Base-by-base conservation (phyloP, 2,113 vertebrate species). In the Bothrops jararaca region DNA sequence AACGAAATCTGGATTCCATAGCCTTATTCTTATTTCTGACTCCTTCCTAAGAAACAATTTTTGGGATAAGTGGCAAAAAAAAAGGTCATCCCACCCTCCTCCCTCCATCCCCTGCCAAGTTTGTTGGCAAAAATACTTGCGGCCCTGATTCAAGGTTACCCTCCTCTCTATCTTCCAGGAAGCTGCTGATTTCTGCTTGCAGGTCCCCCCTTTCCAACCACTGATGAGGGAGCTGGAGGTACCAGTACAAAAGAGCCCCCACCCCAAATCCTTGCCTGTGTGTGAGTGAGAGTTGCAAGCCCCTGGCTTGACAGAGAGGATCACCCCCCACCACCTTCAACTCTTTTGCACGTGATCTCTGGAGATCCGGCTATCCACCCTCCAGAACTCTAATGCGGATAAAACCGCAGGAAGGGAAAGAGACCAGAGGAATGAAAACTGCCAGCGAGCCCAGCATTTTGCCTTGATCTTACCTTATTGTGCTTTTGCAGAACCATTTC, bases 11-110 rank as follows among this genome's bases (percentile, higher is more conserved):
- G 0, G 0, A 90, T 0, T 24, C 13, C 94, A 90, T 57, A 5
- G 39, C 54, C n/a, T 18, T 92, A 94, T 95, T 95, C 95, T 93
- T n/a, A 88, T 0, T 94, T 95, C 91, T 89, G 87, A 34, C 92
- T 95, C 90, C 90, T 90, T 89, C 93, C 93, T 92, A 94, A 18
- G 94, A 29, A n/a, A 54, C 48, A n/a, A 12, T 86, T 86, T 57
- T 45, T 1, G 1, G 54, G 52, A 57, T 10, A 23, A 26, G 39
- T 80, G 15, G 60, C 60, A n/a, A 69, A 5, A 69, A n/a, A n/a
- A n/a, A 4, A 24, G 15, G n/a, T 39, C n/a, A 18, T 39, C n/a
- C 69, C 5, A 7, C 18, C 2, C 34, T 80, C n/a, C n/a, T 39
- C 69, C 18, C 15, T 20, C 34, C 60, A 1, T n/a, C 34, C 69